Base-by-base conservation (phyloP, 2,888 invertebrate genomes). In the Sarcophaga variegata region DNA sequence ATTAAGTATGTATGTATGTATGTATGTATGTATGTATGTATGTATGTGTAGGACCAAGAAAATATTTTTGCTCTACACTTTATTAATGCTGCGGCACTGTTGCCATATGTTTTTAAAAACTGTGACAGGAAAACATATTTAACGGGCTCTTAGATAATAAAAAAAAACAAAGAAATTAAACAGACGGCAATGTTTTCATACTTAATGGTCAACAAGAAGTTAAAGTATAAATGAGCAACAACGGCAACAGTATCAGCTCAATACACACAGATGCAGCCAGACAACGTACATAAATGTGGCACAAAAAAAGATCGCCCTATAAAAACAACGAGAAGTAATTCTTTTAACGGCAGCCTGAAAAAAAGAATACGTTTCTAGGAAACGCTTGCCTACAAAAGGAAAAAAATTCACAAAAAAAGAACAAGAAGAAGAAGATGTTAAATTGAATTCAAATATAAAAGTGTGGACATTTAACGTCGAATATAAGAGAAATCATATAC, bases 211-310 rank as follows among this genome's bases (percentile, higher is more conserved):
- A 81, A 63, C 72, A 77, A 67, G 77, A 81, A 67, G 63, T 72
- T 72, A 85, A 85, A 37, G 67, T 54, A 77, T 67, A 81, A 85
- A 81, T 84, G 80, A 67, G 72, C 62, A 81, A 54, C 62, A 71
- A 67, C 27, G 69, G 47, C 60, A 64, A 54, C 62, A 14, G 11
- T 3, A 60, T 45, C 10, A 62, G n/a, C 64, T 67, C 64, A 47
- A 49, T 20, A 60, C 10, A 71, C 64, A 71, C 70, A 27, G 64
- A 59, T 17, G 63, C 45, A 22, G 37, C 37, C 49, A 49, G 25
- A 20, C 49, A 64, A 69, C n/a, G 62, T 67, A 69, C 49, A 54
- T 69, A 69, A 75, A 60, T 49, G 25, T 62, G 27, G 62, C 49
- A 17, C 59, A 70, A 66, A 67, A 62, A 66, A 63, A 59, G 5